Evolutionary conservation across 2,113 vertebrate genomes (phyloP), one percentile per base, ranked within the genome.

Genomic region (Sinocyclocheilus grahami): DNA sequence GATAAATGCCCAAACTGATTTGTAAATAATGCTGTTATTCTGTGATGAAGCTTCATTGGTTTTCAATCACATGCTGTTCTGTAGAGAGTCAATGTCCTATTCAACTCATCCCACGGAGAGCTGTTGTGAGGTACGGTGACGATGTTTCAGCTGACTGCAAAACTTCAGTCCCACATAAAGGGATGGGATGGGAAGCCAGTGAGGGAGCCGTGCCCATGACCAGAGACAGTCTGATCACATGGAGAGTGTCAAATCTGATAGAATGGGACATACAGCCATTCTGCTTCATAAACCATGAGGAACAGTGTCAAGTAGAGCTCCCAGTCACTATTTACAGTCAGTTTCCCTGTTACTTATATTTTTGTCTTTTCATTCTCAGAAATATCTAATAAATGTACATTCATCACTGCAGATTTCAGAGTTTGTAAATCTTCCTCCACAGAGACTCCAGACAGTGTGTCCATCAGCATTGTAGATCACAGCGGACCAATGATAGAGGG

Each of bases 241-340:
- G 90, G 51, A 53, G 4, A 4, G 51, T 53, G 51, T 53, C 51
- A 53, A 1, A 53, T 1, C 51, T 53, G 51, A 14, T 3, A 53
- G 51, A 53, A 53, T 53, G 51, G 51, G 51, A 53, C 0, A 14
- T 53, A 16, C 3, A 92, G 5, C 51, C 51, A 33, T 14, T 39
- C 4, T 95, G 94, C 78, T 67, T 0, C 3, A 92, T 58, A 2
- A 13, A 75, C 4, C 0, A 74, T 89, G 42, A 0, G 16, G 0
- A 33, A 87, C 0, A 0, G 0, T 33, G 90, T 82, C 1, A 18
- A 2, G 89, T 86, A 91, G 4, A 1, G 11, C 5, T 92, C 37
- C 4, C 71, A 84, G 3, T 94, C 88, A 88, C 1, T 0, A 22
- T 96, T 16, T 95, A 94, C 90, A 94, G 94, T 95, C 88, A 90